Conservation (phyloP, 2,797 vertebrate species). For the Spinus pinus region DNA sequence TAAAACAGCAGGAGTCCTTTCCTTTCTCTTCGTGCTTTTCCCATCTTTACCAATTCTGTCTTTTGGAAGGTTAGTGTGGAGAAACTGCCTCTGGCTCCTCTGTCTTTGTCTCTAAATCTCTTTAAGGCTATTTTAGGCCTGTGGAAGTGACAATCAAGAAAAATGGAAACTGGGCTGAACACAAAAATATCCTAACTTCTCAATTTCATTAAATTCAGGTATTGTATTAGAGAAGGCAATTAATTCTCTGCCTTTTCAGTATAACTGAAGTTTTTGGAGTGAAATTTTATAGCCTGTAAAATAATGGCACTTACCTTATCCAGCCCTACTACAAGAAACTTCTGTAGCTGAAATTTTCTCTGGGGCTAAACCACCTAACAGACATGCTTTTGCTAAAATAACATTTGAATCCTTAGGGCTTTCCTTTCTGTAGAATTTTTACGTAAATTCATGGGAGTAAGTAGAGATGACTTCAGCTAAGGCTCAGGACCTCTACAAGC, state of each 20-base stretch:
- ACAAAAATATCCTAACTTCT: not conserved
- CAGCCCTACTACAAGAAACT: not conserved
- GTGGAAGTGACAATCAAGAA: not conserved
- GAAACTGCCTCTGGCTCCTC: not conserved
- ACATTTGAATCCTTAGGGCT: not conserved
- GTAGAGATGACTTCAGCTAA: not conserved
- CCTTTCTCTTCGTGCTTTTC: not conserved
- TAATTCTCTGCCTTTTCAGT: not conserved
- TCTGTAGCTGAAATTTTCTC: not conserved
- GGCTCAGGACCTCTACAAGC: not conserved
- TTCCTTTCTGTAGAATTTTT: not conserved
- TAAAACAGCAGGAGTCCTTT: not conserved
- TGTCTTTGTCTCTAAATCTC: fast-evolving
- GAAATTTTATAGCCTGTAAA: not conserved
- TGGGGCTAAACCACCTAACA: not conserved
- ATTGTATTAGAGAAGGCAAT: not conserved
- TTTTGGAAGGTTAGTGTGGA: not conserved
- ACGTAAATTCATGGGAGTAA: not conserved
- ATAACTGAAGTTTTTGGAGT: not conserved
- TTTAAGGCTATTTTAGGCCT: not conserved
- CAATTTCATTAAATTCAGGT: not conserved
- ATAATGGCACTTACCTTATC: not conserved
- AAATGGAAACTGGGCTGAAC: not conserved
- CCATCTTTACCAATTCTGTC: not conserved
- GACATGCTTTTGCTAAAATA: not conserved